These are phyloP conservation scores for Labia minor DNA, from an alignment of 2,888 invertebrate genomes.

Conservation along the genomic window DNA sequence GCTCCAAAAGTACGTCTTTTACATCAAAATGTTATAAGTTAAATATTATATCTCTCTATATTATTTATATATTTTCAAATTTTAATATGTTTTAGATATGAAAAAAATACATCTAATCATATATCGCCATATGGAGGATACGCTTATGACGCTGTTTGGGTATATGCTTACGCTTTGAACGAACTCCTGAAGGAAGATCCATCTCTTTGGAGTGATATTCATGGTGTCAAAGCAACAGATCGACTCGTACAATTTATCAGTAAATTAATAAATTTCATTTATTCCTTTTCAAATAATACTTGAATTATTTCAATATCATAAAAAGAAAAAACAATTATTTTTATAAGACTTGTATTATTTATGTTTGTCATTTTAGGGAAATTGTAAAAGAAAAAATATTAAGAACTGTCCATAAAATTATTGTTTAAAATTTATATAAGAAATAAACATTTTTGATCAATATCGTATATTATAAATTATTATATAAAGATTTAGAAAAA, in stretches of 20 bases:
- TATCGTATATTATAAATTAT: too few relatives aligned
- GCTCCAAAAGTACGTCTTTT: constrained; percentile 39
- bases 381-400: too few relatives aligned
- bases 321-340: too few relatives aligned
- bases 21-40: too few relatives aligned
- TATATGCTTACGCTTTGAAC: constrained; percentile 60
- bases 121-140: constrained; percentile 50
- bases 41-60: neutral
- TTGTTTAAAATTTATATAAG: too few relatives aligned
- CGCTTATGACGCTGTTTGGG: constrained; percentile 75
- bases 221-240: constrained; percentile 41
- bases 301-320: neutral
- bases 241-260: neutral
- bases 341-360: too few relatives aligned
- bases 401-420: too few relatives aligned
- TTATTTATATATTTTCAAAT: neutral
- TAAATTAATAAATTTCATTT: neutral
- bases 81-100: neutral
- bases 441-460: too few relatives aligned
- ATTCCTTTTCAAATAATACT: neutral
- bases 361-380: too few relatives aligned
- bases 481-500: too few relatives aligned
- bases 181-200: constrained; percentile 50
- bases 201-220: constrained; percentile 44
- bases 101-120: neutral